Conservation (phyloP, 2,888 invertebrate genomes). For the Rutpela maculata region DNA sequence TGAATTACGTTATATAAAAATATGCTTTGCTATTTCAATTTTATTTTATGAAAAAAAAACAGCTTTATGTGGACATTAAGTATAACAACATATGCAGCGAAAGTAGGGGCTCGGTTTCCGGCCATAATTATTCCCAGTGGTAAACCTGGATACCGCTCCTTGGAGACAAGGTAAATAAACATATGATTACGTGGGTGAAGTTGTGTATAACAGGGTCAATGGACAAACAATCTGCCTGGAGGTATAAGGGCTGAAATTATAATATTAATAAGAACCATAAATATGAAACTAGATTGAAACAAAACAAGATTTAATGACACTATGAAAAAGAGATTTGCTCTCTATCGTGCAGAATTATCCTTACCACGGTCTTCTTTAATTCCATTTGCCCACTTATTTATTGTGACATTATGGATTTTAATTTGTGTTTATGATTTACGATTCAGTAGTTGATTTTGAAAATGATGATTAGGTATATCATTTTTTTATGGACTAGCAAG, state of each 20-base stretch:
- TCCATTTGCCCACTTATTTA: too few species aligned
- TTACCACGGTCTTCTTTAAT: too few species aligned
- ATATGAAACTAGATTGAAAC: neutral
- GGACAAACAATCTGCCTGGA: neutral
- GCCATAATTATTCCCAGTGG: conserved; percentile 12
- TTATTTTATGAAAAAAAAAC: neutral
- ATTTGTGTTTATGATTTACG: too few species aligned
- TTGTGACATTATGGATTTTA: too few species aligned
- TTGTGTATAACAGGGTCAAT: neutral
- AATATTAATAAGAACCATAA: neutral
- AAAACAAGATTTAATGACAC: neutral
- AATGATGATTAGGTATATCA: too few species aligned
- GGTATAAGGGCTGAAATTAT: neutral
- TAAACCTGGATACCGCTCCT: conserved; percentile 18
- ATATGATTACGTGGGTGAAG: conserved; percentile 24
- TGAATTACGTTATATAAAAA: neutral
- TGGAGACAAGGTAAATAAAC: conserved; percentile 20
- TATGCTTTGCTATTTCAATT: neutral
- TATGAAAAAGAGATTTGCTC: too few species aligned
- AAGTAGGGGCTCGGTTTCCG: conserved; percentile 27
- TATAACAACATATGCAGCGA: neutral
- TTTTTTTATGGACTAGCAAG: too few species aligned
- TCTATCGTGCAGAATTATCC: too few species aligned
- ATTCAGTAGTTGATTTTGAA: too few species aligned
- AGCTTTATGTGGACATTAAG: neutral